A percentile compares a stretch with the other conserved stretches of the same genome.
Evolutionary conservation across 2,113 vertebrate species (phyloP).

Genomic region (Perca flavescens): DNA sequence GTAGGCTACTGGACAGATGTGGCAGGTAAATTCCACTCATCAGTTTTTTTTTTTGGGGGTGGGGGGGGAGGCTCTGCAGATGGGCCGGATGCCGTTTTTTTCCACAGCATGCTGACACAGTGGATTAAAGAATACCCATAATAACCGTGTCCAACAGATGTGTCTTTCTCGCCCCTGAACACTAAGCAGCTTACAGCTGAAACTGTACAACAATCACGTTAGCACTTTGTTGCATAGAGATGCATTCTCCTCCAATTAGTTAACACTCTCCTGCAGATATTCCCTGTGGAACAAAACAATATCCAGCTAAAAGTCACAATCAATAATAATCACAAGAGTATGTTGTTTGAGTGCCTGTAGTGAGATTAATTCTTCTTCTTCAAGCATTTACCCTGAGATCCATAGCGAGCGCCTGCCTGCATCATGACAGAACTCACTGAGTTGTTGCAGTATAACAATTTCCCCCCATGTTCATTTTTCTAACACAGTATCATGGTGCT

Average conservation of each 20-base stretch:
- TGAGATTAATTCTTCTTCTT: background rate
- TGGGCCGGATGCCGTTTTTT: background rate
- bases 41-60: too few relatives aligned
- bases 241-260: background rate
- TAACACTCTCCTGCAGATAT: background rate
- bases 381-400: background rate
- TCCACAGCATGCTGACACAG: background rate
- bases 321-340: background rate
- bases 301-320: background rate
- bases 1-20: slow-evolving; percentile 2
- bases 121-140: background rate
- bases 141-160: too few relatives aligned
- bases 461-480: background rate
- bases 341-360: background rate
- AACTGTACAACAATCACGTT: background rate
- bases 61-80: slow-evolving; percentile 6
- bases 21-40: background rate
- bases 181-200: background rate
- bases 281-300: background rate
- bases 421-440: background rate
- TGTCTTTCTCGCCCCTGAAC: background rate
- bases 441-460: background rate
- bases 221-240: background rate
- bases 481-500: background rate
- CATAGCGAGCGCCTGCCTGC: background rate